Evolutionary conservation across 2,888 invertebrate species (phyloP).

Genomic region (Synergus laeviventris): DNA sequence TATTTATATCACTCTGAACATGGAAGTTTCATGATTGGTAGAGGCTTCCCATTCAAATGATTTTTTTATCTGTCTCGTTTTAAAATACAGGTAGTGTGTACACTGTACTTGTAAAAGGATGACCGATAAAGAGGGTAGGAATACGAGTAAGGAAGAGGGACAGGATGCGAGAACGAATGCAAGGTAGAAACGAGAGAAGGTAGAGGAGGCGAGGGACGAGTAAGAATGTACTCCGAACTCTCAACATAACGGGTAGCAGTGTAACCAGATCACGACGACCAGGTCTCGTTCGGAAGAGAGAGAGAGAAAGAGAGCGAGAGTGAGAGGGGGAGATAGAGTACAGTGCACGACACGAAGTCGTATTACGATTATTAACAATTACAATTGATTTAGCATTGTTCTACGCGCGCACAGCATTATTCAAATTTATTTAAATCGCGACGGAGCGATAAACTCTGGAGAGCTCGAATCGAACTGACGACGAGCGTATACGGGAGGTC

Average conservation of each 20-base stretch:
- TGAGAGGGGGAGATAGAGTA: conserved; percentile 39
- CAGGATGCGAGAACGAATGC: conserved; percentile 40
- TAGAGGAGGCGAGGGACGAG: conserved; percentile 52
- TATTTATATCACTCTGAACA: background rate
- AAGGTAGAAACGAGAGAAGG: conserved; percentile 43
- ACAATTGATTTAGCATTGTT: conserved; percentile 70
- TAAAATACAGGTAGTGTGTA: conserved; percentile 29
- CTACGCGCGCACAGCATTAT: conserved; percentile 62
- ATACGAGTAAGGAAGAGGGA: conserved; percentile 17
- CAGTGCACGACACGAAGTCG: conserved; percentile 51
- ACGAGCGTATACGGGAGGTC: background rate
- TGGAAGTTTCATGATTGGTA: background rate
- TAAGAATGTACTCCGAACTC: conserved; percentile 65
- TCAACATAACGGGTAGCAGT: conserved; percentile 69
- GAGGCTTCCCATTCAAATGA: background rate
- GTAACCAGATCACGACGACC: conserved; percentile 68
- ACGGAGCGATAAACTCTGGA: conserved; percentile 22
- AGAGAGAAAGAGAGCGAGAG: conserved; percentile 41
- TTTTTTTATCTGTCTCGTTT: background rate
- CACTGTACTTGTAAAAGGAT: conserved; percentile 11
- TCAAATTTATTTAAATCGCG: conserved; percentile 69
- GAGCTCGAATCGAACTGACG: background rate
- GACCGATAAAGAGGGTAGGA: background rate
- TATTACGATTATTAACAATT: conserved; percentile 71
- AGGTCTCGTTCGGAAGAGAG: conserved; percentile 41